Percentiles rank a stretch among this genome's conserved stretches.
These are phyloP conservation scores for Butorides virescens DNA, from an alignment of 2,113 vertebrate genomes.

Conservation along the genomic window DNA sequence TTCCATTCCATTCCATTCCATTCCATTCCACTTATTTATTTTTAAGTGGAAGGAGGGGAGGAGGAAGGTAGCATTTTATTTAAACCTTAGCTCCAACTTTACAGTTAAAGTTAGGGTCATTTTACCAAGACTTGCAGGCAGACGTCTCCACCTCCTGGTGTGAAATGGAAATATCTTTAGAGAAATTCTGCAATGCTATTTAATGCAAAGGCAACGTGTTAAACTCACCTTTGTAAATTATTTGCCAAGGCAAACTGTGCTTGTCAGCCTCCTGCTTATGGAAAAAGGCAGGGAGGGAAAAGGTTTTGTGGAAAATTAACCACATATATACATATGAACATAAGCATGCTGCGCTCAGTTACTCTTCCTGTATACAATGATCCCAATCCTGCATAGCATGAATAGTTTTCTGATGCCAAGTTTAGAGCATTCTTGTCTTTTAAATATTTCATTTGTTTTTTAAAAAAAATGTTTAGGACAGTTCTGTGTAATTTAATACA, in stretches of 20 bases:
- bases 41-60: background rate
- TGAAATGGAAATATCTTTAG: background rate
- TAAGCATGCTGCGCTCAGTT: background rate
- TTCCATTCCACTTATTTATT: background rate
- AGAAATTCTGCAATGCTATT: background rate
- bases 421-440: background rate
- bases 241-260: background rate
- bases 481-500: background rate
- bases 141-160: conserved; percentile 12
- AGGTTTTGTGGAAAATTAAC: background rate
- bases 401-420: background rate
- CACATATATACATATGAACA: rapidly evolving
- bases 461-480: background rate
- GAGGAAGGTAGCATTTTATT: background rate
- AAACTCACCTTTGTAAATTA: background rate
- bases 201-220: rapidly evolving
- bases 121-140: background rate
- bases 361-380: rapidly evolving
- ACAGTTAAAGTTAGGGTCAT: rapidly evolving
- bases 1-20: no score
- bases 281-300: background rate
- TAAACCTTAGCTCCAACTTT: background rate
- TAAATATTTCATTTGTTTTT: background rate
- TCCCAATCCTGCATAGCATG: background rate
- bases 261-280: background rate